Conservation (phyloP, 1,140 invertebrate species). For the Drosophila miranda region DNA sequence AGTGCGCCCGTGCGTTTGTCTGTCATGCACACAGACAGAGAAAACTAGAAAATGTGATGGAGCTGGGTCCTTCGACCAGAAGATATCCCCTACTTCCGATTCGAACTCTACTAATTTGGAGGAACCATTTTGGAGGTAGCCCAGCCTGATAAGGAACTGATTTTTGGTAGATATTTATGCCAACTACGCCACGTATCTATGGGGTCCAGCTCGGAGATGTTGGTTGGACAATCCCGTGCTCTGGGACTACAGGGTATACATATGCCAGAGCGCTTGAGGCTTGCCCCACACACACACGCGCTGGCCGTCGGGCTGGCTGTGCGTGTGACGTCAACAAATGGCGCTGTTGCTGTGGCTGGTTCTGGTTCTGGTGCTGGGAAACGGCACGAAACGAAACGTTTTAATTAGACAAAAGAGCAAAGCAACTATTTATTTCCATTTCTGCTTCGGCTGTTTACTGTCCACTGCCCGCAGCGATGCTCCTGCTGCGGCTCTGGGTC, state of each 20-base stretch:
- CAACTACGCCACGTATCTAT: no score
- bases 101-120: neutral
- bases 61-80: constrained; percentile 2
- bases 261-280: no score
- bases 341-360: constrained; percentile 1
- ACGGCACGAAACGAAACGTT: constrained; percentile 62
- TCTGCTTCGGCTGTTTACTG: constrained; percentile 40
- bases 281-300: constrained; percentile 8
- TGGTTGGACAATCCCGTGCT: no score
- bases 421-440: constrained; percentile 79
- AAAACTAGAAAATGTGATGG: constrained; percentile 16
- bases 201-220: no score
- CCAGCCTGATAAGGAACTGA: no score
- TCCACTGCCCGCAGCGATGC: constrained; percentile 36
- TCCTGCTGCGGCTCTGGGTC: constrained; percentile 30
- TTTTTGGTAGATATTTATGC: no score
- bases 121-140: no score
- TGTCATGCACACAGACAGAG: constrained; percentile 48
- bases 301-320: constrained; percentile 19
- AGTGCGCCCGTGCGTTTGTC: constrained; percentile 53
- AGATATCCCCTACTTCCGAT: constrained; percentile 7
- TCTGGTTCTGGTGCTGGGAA: neutral
- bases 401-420: constrained; percentile 78
- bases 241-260: no score
- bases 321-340: constrained; percentile 62